phyloP scores from a whole-genome alignment of 92 coral and sea anemone species.

The Zoanthus sansibaricus region DNA sequence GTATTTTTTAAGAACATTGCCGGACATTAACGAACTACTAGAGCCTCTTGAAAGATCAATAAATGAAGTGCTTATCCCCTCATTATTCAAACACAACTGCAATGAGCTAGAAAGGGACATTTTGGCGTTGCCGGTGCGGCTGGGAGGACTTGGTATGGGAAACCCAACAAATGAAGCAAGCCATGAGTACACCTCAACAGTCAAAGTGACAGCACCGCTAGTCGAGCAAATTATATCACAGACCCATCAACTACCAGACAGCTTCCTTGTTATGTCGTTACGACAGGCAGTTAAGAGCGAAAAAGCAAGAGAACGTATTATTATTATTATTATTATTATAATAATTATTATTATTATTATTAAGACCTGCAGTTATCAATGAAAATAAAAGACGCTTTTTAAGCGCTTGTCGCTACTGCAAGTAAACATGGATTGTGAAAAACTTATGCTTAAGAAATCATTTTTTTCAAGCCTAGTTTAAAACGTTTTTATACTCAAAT shows the following conservation, averaged over 20 bases:
- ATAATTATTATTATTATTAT: no score
- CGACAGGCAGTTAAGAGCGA: conserved; percentile 53
- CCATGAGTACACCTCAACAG: conserved; percentile 1
- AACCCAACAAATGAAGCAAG: conserved; percentile 2
- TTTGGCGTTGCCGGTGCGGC: background rate
- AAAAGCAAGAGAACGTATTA: conserved; percentile 38
- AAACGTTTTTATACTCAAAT: no score
- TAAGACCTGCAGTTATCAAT: no score
- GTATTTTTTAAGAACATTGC: conserved; percentile 43
- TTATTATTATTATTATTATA: no score
- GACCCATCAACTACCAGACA: conserved; percentile 58
- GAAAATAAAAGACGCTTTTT: no score
- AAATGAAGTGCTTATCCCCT: conserved; percentile 20
- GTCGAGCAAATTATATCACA: conserved; percentile 56
- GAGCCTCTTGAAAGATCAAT: conserved; percentile 20
- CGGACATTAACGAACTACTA: conserved; percentile 14
- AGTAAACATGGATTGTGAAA: no score
- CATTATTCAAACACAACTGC: conserved; percentile 20
- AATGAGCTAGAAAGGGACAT: conserved; percentile 4
- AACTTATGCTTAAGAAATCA: no score
- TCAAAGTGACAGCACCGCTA: conserved; percentile 30
- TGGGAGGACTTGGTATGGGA: conserved; percentile 13
- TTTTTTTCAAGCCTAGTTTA: no score
- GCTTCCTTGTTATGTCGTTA: conserved; percentile 35
- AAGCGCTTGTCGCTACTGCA: no score